A percentile compares a stretch with the other conserved stretches of the same genome.
Conservation (phyloP, 2,797 vertebrate species). For the Alectoris magna region DNA sequence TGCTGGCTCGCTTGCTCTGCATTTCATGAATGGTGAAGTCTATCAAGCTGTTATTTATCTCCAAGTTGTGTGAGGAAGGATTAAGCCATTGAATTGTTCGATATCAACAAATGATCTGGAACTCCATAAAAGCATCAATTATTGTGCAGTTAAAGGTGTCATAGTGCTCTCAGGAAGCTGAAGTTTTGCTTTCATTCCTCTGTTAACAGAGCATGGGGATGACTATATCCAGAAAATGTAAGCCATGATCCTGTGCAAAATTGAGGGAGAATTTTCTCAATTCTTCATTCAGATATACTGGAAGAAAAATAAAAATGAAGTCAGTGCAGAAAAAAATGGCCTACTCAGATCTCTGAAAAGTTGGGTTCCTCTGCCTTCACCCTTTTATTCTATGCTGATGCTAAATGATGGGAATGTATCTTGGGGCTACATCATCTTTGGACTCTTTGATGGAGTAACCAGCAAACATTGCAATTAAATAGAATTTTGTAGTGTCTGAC, state of each 20-base stretch:
- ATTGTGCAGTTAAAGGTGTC: constrained; percentile 16
- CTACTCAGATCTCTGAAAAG: background rate
- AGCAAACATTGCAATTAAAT: background rate
- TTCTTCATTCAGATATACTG: background rate
- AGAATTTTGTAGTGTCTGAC: background rate
- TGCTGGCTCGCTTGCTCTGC: constrained; percentile 28
- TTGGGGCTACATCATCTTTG: background rate
- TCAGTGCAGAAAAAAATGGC: background rate
- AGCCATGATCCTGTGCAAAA: background rate
- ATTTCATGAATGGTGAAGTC: constrained; percentile 14
- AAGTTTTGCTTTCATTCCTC: background rate
- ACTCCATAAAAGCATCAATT: constrained; percentile 52
- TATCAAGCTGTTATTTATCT: constrained; percentile 33
- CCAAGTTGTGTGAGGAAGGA: background rate
- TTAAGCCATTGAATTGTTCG: constrained; percentile 35
- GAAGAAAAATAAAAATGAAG: background rate
- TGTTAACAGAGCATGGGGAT: background rate
- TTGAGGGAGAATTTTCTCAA: background rate
- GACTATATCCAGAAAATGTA: background rate
- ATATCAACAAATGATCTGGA: constrained; percentile 56
- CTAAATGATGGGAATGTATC: fast-evolving
- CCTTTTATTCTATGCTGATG: background rate
- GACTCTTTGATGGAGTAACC: background rate
- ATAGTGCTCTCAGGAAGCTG: background rate
- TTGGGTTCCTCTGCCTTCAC: fast-evolving